Base-by-base conservation (phyloP, 2,888 invertebrate species). In the Neelides folsomi region DNA sequence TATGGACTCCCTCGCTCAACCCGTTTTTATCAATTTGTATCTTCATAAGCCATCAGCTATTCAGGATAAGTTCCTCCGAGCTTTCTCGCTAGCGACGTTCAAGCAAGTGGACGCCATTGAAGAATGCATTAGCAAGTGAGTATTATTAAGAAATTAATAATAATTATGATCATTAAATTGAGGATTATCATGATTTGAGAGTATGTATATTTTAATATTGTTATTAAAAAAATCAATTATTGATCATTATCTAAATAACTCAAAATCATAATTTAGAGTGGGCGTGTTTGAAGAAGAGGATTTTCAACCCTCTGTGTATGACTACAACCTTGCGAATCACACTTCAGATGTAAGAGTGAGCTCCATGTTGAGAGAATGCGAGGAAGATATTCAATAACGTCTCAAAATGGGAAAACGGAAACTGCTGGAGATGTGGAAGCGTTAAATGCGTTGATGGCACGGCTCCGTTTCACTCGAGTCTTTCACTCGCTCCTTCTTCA, bases 11-110 rank as follows among this genome's bases (percentile, higher is more conserved):
- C 76, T 95, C 60, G 94, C 93, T 6, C 95, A 97, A 74, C 97
- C 97, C 1, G 86, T 97, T 8, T 94, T 95, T 69, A 95, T 93
- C 20, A 94, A 94, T 71, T 77, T 95, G 19, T 97, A 95, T 69
- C 74, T 94, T 37, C 94, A 97, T 70, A 84, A 89, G 61, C 93
- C 94, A 0, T 79, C 83, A 66, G 77, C 80, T 55, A 86, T 95
- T 56, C 75, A 80, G 62, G 88, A 94, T 68, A 82, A 82, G 68
- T 77, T 82, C 6, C 73, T 95, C 56, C 86, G 83, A 70, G 83
- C 86, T 1, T 93, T 92, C 70, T 86, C 85, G 67, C 80, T 87
- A 63, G 82, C 85, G 47, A 79, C 90, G 40, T 83, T 94, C 65
- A 93, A 94, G 72, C 76, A 92, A 35, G 79, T 94, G 55, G 88